These are phyloP conservation scores for Elymnias hypermnestra DNA, from an alignment of 1,140 invertebrate genomes.

Conservation along the genomic window DNA sequence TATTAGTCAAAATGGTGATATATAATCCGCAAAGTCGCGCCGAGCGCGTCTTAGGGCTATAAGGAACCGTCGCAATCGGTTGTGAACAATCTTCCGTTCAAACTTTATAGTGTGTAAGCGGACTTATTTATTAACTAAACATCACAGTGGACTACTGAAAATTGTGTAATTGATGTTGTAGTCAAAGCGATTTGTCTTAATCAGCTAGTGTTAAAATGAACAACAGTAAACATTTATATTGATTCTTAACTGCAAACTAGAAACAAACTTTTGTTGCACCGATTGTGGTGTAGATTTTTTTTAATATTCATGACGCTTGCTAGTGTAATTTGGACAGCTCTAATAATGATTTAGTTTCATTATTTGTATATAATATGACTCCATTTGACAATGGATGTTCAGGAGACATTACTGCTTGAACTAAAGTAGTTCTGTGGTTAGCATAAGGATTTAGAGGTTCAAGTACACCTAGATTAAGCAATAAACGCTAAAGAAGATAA, in stretches of 20 bases:
- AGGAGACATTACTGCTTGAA: conserved; percentile 15
- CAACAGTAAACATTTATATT: conserved; percentile 17
- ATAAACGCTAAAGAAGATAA: conserved; percentile 59
- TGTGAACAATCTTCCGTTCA: conserved; percentile 71
- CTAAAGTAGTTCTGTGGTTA: conserved; percentile 34
- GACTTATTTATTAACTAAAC: conserved; percentile 70
- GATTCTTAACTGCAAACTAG: conserved; percentile 11
- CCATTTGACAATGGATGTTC: conserved; percentile 15
- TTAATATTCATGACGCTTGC: conserved; percentile 49
- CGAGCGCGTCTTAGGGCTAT: conserved; percentile 68
- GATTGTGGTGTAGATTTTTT: conserved; percentile 37
- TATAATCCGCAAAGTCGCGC: conserved; percentile 69
- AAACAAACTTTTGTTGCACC: conserved; percentile 22
- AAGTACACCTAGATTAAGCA: conserved; percentile 59
- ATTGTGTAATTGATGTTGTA: conserved; percentile 35
- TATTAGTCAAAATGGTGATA: conserved; percentile 74
- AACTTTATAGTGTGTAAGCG: conserved; percentile 67
- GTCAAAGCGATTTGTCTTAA: conserved; percentile 23
- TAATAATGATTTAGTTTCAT: conserved; percentile 21
- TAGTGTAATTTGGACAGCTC: conserved; percentile 45
- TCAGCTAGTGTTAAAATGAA: conserved; percentile 15
- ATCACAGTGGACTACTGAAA: conserved; percentile 57
- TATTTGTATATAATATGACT: conserved; percentile 39
- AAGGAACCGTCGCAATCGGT: conserved; percentile 69
- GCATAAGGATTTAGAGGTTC: conserved; percentile 36